Evolutionary conservation across 2,888 invertebrate genomes (phyloP).

Genomic region (Crioceris asparagi): DNA sequence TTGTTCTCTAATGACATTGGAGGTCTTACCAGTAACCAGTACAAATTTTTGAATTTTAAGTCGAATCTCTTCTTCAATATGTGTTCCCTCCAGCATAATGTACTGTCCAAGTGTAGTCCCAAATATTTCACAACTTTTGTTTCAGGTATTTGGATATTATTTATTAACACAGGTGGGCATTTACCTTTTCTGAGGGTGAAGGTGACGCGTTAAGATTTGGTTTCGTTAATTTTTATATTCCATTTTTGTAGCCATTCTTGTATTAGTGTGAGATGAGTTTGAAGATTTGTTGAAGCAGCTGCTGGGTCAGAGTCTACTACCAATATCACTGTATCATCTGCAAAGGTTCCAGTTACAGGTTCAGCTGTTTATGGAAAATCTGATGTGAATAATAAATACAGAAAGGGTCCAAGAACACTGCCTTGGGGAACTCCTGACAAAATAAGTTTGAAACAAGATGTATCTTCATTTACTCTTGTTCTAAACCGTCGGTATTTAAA

Average conservation of each 20-base stretch:
- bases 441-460: not conserved
- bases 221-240: constrained; percentile 2
- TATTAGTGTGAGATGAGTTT: not conserved
- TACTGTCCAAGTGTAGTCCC: constrained; percentile 1
- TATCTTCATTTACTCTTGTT: not conserved
- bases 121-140: not conserved
- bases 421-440: constrained; percentile 1
- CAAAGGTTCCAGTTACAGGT: not conserved
- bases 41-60: not conserved
- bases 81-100: not conserved
- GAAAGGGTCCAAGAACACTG: not conserved
- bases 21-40: constrained; percentile 2
- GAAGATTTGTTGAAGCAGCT: not conserved
- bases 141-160: not conserved
- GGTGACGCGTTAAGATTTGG: not conserved
- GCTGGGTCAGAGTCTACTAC: not conserved
- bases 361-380: not conserved
- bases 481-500: not conserved
- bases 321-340: not conserved
- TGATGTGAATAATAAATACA: not conserved
- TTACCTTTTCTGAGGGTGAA: not conserved
- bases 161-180: not conserved
- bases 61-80: not conserved
- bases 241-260: not conserved
- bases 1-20: constrained; percentile 3